A percentile compares a stretch with the other conserved stretches of the same genome.
These are phyloP conservation scores for Athalia circularis DNA, from an alignment of 2,888 invertebrate genomes.

Conservation along the genomic window DNA sequence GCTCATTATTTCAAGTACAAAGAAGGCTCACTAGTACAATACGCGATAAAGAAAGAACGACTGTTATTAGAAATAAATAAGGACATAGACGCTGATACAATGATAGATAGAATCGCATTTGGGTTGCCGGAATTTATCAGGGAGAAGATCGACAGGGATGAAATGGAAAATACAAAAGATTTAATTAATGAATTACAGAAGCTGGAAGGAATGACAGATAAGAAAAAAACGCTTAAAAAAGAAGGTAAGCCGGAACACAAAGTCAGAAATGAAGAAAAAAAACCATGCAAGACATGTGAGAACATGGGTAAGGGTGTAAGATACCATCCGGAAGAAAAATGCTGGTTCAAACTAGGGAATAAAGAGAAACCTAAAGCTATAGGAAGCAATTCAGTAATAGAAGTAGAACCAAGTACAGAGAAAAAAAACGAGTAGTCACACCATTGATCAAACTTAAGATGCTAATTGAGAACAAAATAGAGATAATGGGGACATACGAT, in stretches of 20 bases:
- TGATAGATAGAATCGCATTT: constrained; percentile 35
- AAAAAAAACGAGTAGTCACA: constrained; percentile 52
- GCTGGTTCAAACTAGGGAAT: constrained; percentile 49
- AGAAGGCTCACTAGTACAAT: constrained; percentile 51
- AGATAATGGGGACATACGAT: constrained; percentile 52
- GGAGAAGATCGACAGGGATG: constrained; percentile 49
- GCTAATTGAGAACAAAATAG: constrained; percentile 48
- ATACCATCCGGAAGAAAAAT: constrained; percentile 49
- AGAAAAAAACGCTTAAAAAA: constrained; percentile 26
- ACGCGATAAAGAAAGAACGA: constrained; percentile 52
- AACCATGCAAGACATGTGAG: constrained; percentile 38
- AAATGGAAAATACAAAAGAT: constrained; percentile 36
- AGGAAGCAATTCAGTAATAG: constrained; percentile 54
- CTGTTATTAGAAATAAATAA: constrained; percentile 48
- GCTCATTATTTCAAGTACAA: constrained; percentile 49
- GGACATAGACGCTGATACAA: constrained; percentile 33
- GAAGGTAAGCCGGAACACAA: constrained; percentile 35
- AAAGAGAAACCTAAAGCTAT: constrained; percentile 46
- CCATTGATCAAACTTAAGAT: constrained; percentile 50
- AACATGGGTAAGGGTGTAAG: constrained; percentile 48
- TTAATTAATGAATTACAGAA: constrained; percentile 34
- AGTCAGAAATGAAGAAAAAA: constrained; percentile 22
- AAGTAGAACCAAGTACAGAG: constrained; percentile 50
- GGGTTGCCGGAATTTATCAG: constrained; percentile 49
- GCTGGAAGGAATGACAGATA: constrained; percentile 25